Conservation (phyloP, 92 coral and sea anemone species). For the Actinernus sp. region DNA sequence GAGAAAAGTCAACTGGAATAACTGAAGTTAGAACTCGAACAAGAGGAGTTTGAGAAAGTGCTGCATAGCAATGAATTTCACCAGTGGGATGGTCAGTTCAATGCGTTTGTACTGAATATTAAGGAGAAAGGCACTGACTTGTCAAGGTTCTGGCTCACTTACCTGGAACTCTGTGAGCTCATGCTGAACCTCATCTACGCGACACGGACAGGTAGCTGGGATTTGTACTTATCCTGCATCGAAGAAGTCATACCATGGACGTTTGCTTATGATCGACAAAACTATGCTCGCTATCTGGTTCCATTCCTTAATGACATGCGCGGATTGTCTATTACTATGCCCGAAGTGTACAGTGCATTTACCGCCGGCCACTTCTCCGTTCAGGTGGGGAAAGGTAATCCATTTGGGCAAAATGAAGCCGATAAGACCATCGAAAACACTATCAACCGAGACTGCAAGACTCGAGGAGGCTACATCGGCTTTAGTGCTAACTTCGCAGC, state of each 20-base stretch:
- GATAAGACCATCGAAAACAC: slow-evolving; percentile 79
- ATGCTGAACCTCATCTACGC: slow-evolving; percentile 61
- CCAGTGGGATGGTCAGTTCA: slow-evolving; percentile 25
- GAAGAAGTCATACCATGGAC: slow-evolving; percentile 74
- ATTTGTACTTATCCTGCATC: slow-evolving; percentile 63
- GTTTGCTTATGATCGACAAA: slow-evolving; percentile 76
- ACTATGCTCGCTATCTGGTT: slow-evolving; percentile 51
- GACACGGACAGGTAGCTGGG: slow-evolving; percentile 63
- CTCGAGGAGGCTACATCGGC: slow-evolving; percentile 68
- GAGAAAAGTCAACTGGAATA: slow-evolving; percentile 23
- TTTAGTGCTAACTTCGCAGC: slow-evolving; percentile 74
- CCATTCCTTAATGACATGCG: slow-evolving; percentile 63
- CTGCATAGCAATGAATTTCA: slow-evolving; percentile 23
- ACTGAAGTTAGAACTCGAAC: slow-evolving; percentile 33
- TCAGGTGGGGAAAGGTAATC: slow-evolving; percentile 65
- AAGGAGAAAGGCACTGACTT: slow-evolving; percentile 61
- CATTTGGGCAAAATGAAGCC: slow-evolving; percentile 76
- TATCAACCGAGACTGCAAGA: slow-evolving; percentile 71
- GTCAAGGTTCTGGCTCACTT: slow-evolving; percentile 61
- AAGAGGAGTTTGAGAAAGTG: slow-evolving; percentile 52
- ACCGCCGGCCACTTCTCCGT: slow-evolving; percentile 46
- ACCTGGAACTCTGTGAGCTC: slow-evolving; percentile 53
- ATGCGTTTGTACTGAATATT: slow-evolving; percentile 27
- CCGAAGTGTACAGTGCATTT: slow-evolving; percentile 57
- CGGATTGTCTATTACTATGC: slow-evolving; percentile 36